Conservation (phyloP, 2,888 invertebrate genomes). For the Agrotis segetum region DNA sequence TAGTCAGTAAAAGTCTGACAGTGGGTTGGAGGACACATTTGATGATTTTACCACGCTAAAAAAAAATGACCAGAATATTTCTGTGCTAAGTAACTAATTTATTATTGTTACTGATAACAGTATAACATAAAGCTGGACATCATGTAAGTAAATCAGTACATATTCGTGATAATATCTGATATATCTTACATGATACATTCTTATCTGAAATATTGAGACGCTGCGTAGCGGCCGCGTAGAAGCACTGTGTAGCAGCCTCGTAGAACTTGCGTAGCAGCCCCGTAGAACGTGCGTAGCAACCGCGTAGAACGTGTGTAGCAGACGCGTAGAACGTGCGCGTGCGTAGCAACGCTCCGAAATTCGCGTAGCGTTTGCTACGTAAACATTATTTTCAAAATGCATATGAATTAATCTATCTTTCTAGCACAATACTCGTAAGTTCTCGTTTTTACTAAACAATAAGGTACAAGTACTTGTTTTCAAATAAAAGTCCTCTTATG, state of each 20-base stretch:
- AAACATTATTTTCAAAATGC: background rate
- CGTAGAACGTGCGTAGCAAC: background rate
- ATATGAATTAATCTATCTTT: background rate
- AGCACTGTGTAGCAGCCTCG: background rate
- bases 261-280: background rate
- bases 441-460: background rate
- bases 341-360: background rate
- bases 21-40: too few relatives aligned
- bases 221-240: too few relatives aligned
- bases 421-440: background rate
- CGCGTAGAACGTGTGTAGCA: too few relatives aligned
- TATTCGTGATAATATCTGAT: too few relatives aligned
- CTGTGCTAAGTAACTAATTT: conserved; percentile 9
- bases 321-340: too few relatives aligned
- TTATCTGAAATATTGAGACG: too few relatives aligned
- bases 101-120: background rate
- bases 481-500: background rate
- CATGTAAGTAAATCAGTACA: too few relatives aligned
- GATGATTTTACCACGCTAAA: too few relatives aligned
- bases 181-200: too few relatives aligned
- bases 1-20: too few relatives aligned
- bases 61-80: background rate
- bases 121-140: background rate
- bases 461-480: background rate
- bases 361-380: background rate